Conservation (phyloP, 2,113 vertebrate species). For the Elgaria multicarinata region DNA sequence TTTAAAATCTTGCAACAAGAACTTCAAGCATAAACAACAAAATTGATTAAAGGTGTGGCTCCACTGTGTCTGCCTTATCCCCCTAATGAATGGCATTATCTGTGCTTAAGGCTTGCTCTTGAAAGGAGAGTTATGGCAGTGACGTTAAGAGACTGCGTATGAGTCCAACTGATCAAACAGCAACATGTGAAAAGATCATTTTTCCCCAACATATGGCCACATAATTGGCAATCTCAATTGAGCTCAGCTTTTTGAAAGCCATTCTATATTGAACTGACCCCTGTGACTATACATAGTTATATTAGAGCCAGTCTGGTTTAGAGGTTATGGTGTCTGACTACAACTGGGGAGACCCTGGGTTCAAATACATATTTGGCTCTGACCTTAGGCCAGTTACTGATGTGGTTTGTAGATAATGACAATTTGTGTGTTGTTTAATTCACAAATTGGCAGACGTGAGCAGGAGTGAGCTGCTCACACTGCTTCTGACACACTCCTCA, state of each 20-base stretch:
- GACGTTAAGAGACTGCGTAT: neutral
- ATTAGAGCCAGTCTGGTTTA: neutral
- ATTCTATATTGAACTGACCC: neutral
- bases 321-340: neutral
- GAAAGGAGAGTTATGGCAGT: conserved; percentile 7
- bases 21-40: conserved; percentile 16
- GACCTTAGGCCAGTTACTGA: neutral
- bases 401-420: neutral
- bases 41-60: conserved; percentile 24
- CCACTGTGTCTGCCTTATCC: conserved; percentile 33
- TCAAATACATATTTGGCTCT: neutral
- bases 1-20: neutral
- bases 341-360: neutral
- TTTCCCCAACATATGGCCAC: neutral
- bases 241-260: neutral
- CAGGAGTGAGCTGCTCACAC: fast-evolving
- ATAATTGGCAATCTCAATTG: neutral
- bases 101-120: conserved; percentile 17
- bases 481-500: neutral
- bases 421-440: too few species aligned
- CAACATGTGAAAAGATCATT: neutral
- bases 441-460: neutral
- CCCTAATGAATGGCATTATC: conserved; percentile 24
- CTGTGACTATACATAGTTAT: neutral
- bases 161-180: neutral